Evolutionary conservation across 2,797 vertebrate species (phyloP), one percentile per base, ranked within the genome.

Genomic region (Eleutherodactylus coqui): DNA sequence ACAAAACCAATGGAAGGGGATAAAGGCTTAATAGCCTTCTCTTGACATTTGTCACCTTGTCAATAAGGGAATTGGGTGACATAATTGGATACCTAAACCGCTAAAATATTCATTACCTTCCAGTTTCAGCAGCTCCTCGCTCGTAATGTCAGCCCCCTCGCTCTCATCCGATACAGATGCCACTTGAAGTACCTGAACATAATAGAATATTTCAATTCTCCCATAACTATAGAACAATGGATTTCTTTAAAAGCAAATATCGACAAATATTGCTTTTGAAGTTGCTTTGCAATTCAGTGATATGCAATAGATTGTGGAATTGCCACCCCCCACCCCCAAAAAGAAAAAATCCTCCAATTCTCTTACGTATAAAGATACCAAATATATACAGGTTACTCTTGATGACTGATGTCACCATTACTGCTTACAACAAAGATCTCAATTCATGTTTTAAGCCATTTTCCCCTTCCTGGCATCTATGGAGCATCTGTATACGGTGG

Each of bases 131-230:
- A 93, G 89, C 89, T 94, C 94, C 81, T 94, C 91, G 0, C 86
- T 88, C 16, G 91, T 91, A 89, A 93, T 94, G 85, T 92, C 91
- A 53, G 94, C 90, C 70, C 92, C 94, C 88, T 95, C 94, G 84
- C 95, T 95, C n/a, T 79, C 86, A 62, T 87, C 81, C n/a, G 97
- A 96, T n/a, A 98, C 93, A 1, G 96, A 96, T 11, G 97, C 96
- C 10, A 99, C 97, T 81, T 99, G 97, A 85, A 99, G 92, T 38
- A 97, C 94, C 98, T 99, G 91, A 36, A 78, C 55, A 62, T 53
- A 87, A 90, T 43, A 75, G 36, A 58, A n/a, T 38, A 21, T 21
- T 0, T 36, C 38, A 6, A 69, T 10, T 21, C 10, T 24, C 67
- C 5, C 9, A 41, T 41, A 0, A 4, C 4, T 4, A 70, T 4